phyloP scores from a whole-genome alignment of 2,888 invertebrate species.

The Bellardia pandia region DNA sequence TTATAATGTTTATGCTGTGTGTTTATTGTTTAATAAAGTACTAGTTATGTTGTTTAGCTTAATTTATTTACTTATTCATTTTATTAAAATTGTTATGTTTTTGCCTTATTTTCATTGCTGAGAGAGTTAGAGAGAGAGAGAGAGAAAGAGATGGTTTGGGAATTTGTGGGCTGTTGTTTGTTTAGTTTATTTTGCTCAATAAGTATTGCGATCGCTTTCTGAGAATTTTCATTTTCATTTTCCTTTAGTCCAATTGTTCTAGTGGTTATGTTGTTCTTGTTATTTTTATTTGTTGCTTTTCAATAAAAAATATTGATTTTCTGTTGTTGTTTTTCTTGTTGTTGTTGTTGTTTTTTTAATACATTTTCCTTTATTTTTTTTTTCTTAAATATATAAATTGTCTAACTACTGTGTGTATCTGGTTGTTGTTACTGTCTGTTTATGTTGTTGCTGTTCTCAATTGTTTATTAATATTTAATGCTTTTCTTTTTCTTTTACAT shows the following conservation, averaged over 20 bases:
- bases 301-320: slow-evolving; percentile 34
- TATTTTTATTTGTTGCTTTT: slow-evolving; percentile 2
- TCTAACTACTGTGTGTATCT: slow-evolving; percentile 56
- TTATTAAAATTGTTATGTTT: neutral
- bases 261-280: neutral
- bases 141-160: slow-evolving; percentile 4
- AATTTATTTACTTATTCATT: slow-evolving; percentile 15
- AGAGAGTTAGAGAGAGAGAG: neutral
- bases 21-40: slow-evolving; percentile 25
- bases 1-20: neutral
- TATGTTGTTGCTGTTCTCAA: slow-evolving; percentile 4
- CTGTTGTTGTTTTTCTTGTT: neutral
- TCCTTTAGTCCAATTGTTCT: slow-evolving; percentile 20
- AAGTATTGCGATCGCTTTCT: slow-evolving; percentile 58
- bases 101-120: slow-evolving; percentile 6
- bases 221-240: neutral
- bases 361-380: slow-evolving; percentile 8
- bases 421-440: slow-evolving; percentile 26
- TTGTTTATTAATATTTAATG: slow-evolving; percentile 28
- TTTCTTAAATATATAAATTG: slow-evolving; percentile 49
- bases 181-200: slow-evolving; percentile 23
- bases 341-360: neutral
- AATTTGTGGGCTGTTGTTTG: slow-evolving; percentile 14
- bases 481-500: neutral
- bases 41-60: slow-evolving; percentile 15